Conservation (phyloP, 2,797 vertebrate species). For the Oceanodroma leucorhoa region DNA sequence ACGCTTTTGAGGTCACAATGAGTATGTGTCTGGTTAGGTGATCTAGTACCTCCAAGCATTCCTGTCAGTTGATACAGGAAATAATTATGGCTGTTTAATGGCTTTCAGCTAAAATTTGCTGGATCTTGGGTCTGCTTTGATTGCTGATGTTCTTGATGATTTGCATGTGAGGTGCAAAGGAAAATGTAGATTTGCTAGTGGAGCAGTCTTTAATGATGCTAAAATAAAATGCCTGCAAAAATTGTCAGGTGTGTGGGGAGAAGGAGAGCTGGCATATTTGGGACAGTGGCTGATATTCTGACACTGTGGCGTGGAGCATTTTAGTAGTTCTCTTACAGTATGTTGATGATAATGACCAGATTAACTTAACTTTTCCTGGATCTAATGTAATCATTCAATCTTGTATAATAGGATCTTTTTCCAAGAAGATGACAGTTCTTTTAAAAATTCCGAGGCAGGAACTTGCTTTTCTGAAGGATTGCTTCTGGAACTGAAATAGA, state of each 20-base stretch:
- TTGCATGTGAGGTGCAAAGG: not conserved
- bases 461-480: not conserved
- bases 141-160: not conserved
- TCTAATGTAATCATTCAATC: not conserved
- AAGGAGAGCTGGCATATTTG: not conserved
- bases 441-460: not conserved
- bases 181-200: not conserved
- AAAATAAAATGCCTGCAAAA: not conserved
- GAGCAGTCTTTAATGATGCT: not conserved
- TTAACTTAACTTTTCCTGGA: not conserved
- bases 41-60: not conserved
- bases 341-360: not conserved
- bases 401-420: not conserved
- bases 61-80: not conserved
- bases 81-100: not conserved
- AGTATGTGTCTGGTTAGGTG: not conserved
- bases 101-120: not conserved
- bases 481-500: not conserved
- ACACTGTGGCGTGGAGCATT: not conserved
- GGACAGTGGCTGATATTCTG: not conserved
- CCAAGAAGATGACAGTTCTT: not conserved
- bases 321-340: not conserved
- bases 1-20: not conserved
- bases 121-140: not conserved
- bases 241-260: not conserved